Conservation (phyloP, 2,888 invertebrate species). For the Scelioninae gen. 2 region DNA sequence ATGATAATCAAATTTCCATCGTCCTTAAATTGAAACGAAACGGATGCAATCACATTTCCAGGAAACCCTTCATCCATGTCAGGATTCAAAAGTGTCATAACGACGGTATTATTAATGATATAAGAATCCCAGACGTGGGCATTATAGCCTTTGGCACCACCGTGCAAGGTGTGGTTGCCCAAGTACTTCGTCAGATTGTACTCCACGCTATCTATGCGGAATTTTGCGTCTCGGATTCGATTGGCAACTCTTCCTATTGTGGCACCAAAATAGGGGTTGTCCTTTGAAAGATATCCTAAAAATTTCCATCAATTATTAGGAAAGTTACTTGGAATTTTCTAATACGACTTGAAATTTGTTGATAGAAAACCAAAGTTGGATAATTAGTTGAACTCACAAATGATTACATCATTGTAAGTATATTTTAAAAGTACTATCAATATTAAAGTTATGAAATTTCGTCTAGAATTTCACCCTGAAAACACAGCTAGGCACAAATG, state of each 20-base stretch:
- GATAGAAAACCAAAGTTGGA: too few species aligned
- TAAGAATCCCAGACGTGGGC: constrained; percentile 76
- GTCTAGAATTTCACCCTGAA: too few species aligned
- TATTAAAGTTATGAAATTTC: too few species aligned
- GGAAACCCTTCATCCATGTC: constrained; percentile 94
- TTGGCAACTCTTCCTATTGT: constrained; percentile 93
- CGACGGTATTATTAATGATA: constrained; percentile 75
- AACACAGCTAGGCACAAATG: too few species aligned
- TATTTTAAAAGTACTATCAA: too few species aligned
- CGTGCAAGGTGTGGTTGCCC: constrained; percentile 85
- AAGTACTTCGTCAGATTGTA: constrained; percentile 86
- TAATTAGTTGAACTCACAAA: too few species aligned
- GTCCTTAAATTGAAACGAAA: constrained; percentile 83
- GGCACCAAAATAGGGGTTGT: constrained; percentile 85
- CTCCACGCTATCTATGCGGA: constrained; percentile 81
- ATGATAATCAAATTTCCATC: constrained; percentile 85
- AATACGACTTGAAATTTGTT: too few species aligned
- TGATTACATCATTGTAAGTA: too few species aligned
- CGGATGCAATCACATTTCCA: constrained; percentile 84
- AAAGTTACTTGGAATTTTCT: too few species aligned
- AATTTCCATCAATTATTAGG: neutral
- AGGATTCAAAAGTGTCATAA: constrained; percentile 85
- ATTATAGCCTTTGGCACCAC: constrained; percentile 89
- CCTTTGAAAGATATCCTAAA: constrained; percentile 56
- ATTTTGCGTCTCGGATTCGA: constrained; percentile 83